Conservation (phyloP, 2,113 vertebrate genomes). For the Nibea coibor region DNA sequence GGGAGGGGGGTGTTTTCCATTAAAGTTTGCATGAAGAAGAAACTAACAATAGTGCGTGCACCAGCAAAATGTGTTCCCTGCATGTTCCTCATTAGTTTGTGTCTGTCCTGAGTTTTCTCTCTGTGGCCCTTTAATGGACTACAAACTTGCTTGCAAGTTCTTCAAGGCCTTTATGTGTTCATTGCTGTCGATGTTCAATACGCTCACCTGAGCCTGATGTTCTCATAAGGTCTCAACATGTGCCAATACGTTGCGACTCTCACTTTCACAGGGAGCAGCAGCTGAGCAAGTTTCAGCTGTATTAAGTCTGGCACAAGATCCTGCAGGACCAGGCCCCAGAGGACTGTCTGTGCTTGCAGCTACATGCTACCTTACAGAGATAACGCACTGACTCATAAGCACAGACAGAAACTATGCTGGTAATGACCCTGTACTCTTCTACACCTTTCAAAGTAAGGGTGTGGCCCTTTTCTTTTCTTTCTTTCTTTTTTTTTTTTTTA, state of each 20-base stretch:
- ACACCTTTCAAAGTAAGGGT: slow-evolving; percentile 31
- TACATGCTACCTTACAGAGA: slow-evolving; percentile 57
- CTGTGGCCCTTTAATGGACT: not conserved
- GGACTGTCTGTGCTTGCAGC: slow-evolving; percentile 63
- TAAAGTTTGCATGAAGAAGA: slow-evolving; percentile 1
- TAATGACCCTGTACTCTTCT: not conserved
- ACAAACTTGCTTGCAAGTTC: not conserved
- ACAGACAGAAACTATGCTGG: slow-evolving; percentile 26
- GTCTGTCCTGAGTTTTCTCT: not conserved
- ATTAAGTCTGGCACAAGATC: slow-evolving; percentile 48
- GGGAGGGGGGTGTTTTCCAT: not conserved
- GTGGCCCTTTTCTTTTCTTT: not conserved
- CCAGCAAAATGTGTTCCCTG: not conserved
- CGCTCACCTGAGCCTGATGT: not conserved
- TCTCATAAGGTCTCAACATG: slow-evolving; percentile 8
- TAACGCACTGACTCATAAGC: slow-evolving; percentile 52
- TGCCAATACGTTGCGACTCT: not conserved
- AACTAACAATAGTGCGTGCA: not conserved
- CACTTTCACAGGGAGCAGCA: slow-evolving; percentile 20
- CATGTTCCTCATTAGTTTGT: slow-evolving; percentile 9
- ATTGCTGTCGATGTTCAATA: not conserved
- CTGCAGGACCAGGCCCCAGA: slow-evolving; percentile 41
- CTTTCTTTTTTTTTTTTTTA: not conserved
- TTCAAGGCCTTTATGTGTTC: not conserved
- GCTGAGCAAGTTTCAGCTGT: slow-evolving; percentile 37